Evolutionary conservation across 2,113 vertebrate species (phyloP).

Genomic region (Axis porcinus): DNA sequence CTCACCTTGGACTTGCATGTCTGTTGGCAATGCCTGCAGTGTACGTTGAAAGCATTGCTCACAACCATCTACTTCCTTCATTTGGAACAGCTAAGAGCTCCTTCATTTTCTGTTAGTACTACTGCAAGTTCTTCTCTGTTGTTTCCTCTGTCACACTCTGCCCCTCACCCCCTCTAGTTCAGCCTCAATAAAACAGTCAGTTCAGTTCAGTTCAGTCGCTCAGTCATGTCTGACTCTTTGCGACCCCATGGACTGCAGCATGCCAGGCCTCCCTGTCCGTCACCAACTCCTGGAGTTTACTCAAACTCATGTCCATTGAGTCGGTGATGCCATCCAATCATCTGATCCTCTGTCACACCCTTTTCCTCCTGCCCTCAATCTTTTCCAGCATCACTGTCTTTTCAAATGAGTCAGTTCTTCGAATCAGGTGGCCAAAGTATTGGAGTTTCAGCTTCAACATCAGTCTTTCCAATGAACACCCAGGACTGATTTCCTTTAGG

Average conservation of each 20-base stretch:
- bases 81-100: neutral
- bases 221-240: neutral
- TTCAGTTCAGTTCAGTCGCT: neutral
- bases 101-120: neutral
- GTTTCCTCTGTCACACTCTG: neutral
- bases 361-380: neutral
- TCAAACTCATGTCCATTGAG: neutral
- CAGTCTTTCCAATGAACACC: neutral
- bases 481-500: neutral
- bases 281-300: neutral
- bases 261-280: neutral
- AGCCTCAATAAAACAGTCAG: neutral
- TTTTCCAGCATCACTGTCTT: neutral
- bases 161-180: neutral
- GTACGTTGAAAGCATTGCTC: neutral
- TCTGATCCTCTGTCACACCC: neutral
- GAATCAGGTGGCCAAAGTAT: neutral
- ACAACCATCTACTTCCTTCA: neutral
- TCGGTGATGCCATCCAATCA: neutral
- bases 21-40: neutral
- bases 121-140: neutral
- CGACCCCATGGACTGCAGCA: accelerated
- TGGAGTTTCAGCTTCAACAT: neutral
- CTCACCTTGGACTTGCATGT: neutral
- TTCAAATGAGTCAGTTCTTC: neutral